These are phyloP conservation scores for Catharus minimus DNA, from an alignment of 2,113 vertebrate species.

Conservation along the genomic window DNA sequence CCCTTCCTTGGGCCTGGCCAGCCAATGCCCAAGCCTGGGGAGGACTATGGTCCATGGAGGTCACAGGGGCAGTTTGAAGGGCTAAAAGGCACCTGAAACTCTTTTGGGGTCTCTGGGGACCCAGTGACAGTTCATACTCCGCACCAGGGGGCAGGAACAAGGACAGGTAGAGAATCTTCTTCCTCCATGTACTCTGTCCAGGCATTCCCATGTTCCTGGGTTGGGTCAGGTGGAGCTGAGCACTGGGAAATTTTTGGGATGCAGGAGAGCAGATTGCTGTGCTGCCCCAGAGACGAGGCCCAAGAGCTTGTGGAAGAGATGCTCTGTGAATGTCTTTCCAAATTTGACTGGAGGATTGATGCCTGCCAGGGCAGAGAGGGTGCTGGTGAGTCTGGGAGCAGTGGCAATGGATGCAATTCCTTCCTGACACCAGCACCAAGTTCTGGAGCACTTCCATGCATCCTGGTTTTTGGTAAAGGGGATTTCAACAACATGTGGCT, in stretches of 20 bases:
- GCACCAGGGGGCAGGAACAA: not conserved
- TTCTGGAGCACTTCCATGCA: not conserved
- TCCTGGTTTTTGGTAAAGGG: not conserved
- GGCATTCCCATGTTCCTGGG: not conserved
- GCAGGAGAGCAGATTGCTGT: not conserved
- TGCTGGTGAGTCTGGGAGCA: not conserved
- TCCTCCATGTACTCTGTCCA: accelerated
- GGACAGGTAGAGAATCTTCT: not conserved
- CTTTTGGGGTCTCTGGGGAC: not conserved
- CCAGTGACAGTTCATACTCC: accelerated
- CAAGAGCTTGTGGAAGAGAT: accelerated
- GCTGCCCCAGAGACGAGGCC: not conserved
- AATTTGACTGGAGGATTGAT: not conserved
- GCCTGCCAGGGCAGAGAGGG: not conserved
- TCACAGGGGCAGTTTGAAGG: not conserved
- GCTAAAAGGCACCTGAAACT: not conserved
- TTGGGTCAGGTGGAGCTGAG: not conserved
- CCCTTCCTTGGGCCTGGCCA: not conserved
- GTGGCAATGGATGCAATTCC: not conserved
- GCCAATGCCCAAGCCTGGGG: not conserved
- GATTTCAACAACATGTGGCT: not conserved
- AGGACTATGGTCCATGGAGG: not conserved
- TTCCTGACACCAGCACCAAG: not conserved
- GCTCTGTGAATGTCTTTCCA: accelerated
- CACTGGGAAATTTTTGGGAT: accelerated